Evolutionary conservation across 2,888 invertebrate species (phyloP).

Genomic region (Harpagoxenus sublaevis): DNA sequence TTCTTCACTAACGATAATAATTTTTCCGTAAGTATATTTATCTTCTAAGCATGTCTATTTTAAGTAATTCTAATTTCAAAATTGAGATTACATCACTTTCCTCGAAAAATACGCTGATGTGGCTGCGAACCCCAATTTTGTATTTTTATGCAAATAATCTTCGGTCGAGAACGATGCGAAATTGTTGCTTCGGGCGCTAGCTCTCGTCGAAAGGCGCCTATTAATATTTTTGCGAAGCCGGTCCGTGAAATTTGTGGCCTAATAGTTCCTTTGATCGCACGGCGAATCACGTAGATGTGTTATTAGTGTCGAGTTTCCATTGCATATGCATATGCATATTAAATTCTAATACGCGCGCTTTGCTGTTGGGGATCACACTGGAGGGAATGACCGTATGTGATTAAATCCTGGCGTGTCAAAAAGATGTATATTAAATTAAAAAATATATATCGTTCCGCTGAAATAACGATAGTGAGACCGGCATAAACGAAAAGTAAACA

Average conservation of each 20-base stretch:
- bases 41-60: neutral
- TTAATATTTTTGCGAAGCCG: conserved; percentile 47
- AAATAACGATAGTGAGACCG: neutral
- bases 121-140: neutral
- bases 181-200: neutral
- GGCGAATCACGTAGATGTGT: conserved; percentile 48
- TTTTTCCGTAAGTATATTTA: conserved; percentile 6
- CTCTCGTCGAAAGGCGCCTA: neutral
- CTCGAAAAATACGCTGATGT: too few relatives aligned
- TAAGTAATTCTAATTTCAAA: conserved; percentile 11
- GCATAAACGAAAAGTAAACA: conserved; percentile 29
- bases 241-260: conserved; percentile 59
- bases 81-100: neutral
- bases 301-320: conserved; percentile 53
- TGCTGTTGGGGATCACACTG: neutral
- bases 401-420: neutral
- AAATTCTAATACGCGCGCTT: conserved; percentile 31
- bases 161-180: neutral
- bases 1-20: neutral
- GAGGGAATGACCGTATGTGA: neutral
- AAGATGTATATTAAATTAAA: conserved; percentile 23
- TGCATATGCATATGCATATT: conserved; percentile 42
- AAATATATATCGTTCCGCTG: neutral
- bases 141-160: conserved; percentile 33
- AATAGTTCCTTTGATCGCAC: conserved; percentile 59